A percentile compares a stretch with the other conserved stretches of the same genome.
Conservation (phyloP, 2,113 vertebrate species). For the Thinocorus orbignyianus region DNA sequence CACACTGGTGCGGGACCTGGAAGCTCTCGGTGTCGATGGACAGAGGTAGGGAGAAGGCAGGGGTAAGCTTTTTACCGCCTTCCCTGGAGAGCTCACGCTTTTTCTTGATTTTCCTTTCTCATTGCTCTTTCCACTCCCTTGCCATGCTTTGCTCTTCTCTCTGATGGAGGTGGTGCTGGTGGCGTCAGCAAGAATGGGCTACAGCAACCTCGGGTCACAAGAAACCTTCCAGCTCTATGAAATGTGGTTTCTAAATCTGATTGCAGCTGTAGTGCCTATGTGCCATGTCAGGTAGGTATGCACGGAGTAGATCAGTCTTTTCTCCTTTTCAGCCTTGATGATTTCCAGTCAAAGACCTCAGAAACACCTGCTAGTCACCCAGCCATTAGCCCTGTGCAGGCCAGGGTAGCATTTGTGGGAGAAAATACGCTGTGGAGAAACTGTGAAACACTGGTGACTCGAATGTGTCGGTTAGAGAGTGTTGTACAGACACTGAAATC, state of each 20-base stretch:
- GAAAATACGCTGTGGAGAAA: conserved; percentile 65
- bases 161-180: not conserved
- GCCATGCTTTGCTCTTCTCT: too few species aligned
- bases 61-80: not conserved
- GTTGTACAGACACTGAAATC: conserved; percentile 77
- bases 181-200: not conserved
- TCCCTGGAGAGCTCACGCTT: accelerated
- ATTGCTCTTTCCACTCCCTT: too few species aligned
- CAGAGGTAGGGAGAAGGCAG: conserved; percentile 31
- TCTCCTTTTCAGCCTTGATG: not conserved
- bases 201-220: not conserved
- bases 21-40: conserved; percentile 34
- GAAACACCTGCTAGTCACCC: not conserved
- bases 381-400: conserved; percentile 45
- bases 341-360: not conserved
- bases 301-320: not conserved
- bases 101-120: not conserved
- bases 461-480: conserved; percentile 69
- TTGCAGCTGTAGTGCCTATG: accelerated
- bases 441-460: conserved; percentile 69
- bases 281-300: not conserved
- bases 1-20: conserved; percentile 57
- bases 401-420: not conserved
- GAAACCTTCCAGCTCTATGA: not conserved
- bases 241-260: not conserved